Evolutionary conservation across 1,140 invertebrate genomes (phyloP).

Genomic region (Delia radicum): DNA sequence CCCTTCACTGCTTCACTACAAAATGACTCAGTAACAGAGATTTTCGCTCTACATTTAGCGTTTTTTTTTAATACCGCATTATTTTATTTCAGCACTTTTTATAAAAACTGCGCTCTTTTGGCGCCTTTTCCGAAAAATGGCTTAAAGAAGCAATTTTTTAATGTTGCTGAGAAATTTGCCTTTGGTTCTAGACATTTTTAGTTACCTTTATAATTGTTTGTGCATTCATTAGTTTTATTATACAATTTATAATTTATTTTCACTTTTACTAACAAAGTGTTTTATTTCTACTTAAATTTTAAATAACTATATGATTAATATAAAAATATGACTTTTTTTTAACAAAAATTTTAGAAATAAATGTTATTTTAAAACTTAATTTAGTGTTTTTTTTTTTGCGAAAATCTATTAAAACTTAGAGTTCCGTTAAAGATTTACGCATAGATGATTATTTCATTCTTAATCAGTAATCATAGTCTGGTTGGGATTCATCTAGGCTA

Average conservation of each 20-base stretch:
- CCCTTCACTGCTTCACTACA: too few relatives aligned
- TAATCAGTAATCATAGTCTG: slow-evolving; percentile 43
- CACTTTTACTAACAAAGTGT: not conserved
- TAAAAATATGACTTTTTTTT: not conserved
- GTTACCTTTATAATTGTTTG: too few relatives aligned
- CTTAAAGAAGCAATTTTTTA: too few relatives aligned
- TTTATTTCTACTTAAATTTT: not conserved
- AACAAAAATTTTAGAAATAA: not conserved
- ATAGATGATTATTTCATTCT: not conserved
- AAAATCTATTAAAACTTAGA: not conserved
- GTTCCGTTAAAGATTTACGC: not conserved
- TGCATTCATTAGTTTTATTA: too few relatives aligned
- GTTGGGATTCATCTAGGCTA: slow-evolving; percentile 42
- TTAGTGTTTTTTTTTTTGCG: not conserved
- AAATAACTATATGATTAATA: not conserved
- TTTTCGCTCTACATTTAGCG: not conserved
- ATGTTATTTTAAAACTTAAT: not conserved
- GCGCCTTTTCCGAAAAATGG: too few relatives aligned
- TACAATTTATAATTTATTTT: not conserved
- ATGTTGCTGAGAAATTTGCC: too few relatives aligned
- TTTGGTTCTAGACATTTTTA: too few relatives aligned
- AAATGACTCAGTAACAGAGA: too few relatives aligned
- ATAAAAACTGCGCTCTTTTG: too few relatives aligned
- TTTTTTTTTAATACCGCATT: not conserved
- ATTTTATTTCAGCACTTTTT: not conserved